Base-by-base conservation (phyloP, 2,888 invertebrate species). In the Oscheius onirici region DNA sequence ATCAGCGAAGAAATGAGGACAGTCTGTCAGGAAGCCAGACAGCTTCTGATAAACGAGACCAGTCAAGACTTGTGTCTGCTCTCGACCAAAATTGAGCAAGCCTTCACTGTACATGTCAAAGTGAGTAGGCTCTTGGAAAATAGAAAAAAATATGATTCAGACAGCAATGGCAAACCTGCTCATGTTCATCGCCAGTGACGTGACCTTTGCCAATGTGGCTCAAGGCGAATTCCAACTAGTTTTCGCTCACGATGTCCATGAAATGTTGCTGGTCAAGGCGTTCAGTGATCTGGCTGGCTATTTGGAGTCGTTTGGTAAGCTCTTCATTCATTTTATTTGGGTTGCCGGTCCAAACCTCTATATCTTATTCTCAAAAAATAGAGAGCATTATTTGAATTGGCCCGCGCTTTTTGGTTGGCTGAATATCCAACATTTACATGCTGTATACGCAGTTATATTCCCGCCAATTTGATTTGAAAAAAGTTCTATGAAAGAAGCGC, bases 151-250 rank as follows among this genome's bases (percentile, higher is more conserved):
- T 20, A 8, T 15, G 2, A 26, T 65, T n/a, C 75, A 84, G 77
- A 84, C 86, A 0, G 78, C 83, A 3, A 74, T 87, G 20, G 86
- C 86, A 11, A 84, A 86, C 74, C 76, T 87, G 6, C 77, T 87
- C 2, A 78, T 87, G 34, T 86, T 87, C 76, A 84, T 83, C 1
- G 87, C 86, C 41, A 86, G 82, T 63, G 87, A 87, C 61, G 82
- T 86, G 49, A 85, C 84, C 8, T 87, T 86, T 58, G 79, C 83
- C 15, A 77, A 73, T 34, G 26, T 83, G 17, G 71, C 73, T 46
- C 78, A 74, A 5, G 73, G 79, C 20, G 79, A 78, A 46, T 79
- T 79, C 68, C 74, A 76, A 10, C 49, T 60, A 10, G 73, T 79
- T 8, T 84, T 85, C 60, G 79, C 84, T 11, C 61, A 75, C 20